Evolutionary conservation across 2,113 vertebrate genomes (phyloP).

Genomic region (Chloebia gouldiae): DNA sequence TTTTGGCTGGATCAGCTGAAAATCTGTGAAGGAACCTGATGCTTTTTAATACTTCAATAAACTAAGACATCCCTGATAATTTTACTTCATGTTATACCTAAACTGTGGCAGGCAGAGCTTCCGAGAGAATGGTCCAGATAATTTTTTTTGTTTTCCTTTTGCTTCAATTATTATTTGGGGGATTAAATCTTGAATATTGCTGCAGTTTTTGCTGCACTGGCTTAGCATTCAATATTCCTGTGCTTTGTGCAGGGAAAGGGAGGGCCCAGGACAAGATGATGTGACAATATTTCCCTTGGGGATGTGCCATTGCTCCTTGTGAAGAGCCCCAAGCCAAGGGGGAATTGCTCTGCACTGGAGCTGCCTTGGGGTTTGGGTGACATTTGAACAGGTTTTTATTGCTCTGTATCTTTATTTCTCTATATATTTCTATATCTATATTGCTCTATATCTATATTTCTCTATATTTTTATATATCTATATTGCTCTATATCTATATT

Average conservation of each 20-base stretch:
- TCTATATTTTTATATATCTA: not conserved
- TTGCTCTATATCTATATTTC: fast-evolving
- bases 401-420: fast-evolving
- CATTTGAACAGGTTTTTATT: not conserved
- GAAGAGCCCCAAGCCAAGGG: not conserved
- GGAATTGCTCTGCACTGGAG: not conserved
- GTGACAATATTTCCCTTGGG: not conserved
- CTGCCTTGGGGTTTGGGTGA: not conserved
- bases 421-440: no score
- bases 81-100: not conserved
- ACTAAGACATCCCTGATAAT: not conserved
- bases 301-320: not conserved
- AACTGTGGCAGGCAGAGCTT: not conserved
- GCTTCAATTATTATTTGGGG: not conserved
- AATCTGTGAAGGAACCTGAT: not conserved
- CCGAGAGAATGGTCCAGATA: not conserved
- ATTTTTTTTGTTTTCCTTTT: not conserved
- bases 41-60: not conserved
- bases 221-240: not conserved
- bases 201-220: not conserved
- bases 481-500: fast-evolving
- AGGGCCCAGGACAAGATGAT: not conserved
- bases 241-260: not conserved
- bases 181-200: not conserved
- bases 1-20: not conserved